Evolutionary conservation across 2,888 invertebrate genomes (phyloP).

Genomic region (Anagyrus pseudococci): DNA sequence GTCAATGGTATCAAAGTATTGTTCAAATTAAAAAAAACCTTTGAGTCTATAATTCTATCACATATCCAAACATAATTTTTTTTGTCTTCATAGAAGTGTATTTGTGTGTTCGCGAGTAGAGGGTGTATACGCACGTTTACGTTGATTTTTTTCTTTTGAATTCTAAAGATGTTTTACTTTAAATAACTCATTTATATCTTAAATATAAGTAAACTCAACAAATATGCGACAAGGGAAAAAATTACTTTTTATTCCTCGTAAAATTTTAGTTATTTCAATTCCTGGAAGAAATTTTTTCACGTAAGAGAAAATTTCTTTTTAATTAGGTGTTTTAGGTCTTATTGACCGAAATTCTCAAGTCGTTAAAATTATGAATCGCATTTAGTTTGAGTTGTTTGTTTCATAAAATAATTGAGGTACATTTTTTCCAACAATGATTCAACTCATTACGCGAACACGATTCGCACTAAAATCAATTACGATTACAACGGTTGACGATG

Average conservation of each 20-base stretch:
- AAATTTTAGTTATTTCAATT: slow-evolving; percentile 35
- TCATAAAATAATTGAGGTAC: slow-evolving; percentile 36
- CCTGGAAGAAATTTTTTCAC: slow-evolving; percentile 39
- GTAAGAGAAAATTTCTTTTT: slow-evolving; percentile 17
- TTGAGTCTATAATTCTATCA: slow-evolving; percentile 35
- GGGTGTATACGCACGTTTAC: no score
- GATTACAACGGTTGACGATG: slow-evolving; percentile 31
- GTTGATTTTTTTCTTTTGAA: slow-evolving; percentile 21
- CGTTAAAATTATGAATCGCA: slow-evolving; percentile 33
- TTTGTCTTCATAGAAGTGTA: slow-evolving; percentile 16
- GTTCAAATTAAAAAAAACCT: slow-evolving; percentile 30
- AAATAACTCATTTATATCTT: slow-evolving; percentile 34
- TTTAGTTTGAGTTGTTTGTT: slow-evolving; percentile 30
- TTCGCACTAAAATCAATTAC: slow-evolving; percentile 19
- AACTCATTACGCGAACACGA: slow-evolving; percentile 10
- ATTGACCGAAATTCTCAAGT: slow-evolving; percentile 27
- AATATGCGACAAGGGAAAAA: slow-evolving; percentile 28
- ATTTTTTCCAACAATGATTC: slow-evolving; percentile 29
- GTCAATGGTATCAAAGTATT: slow-evolving; percentile 40
- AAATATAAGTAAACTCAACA: slow-evolving; percentile 40
- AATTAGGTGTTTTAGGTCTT: slow-evolving; percentile 22
- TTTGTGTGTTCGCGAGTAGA: slow-evolving; percentile 29
- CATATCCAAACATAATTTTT: slow-evolving; percentile 37
- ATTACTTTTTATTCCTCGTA: slow-evolving; percentile 1
- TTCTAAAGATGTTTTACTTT: slow-evolving; percentile 19